A percentile compares a stretch with the other conserved stretches of the same genome.
These are phyloP conservation scores for Zaprionus ornatus DNA, from an alignment of 1,140 invertebrate genomes.

Conservation along the genomic window DNA sequence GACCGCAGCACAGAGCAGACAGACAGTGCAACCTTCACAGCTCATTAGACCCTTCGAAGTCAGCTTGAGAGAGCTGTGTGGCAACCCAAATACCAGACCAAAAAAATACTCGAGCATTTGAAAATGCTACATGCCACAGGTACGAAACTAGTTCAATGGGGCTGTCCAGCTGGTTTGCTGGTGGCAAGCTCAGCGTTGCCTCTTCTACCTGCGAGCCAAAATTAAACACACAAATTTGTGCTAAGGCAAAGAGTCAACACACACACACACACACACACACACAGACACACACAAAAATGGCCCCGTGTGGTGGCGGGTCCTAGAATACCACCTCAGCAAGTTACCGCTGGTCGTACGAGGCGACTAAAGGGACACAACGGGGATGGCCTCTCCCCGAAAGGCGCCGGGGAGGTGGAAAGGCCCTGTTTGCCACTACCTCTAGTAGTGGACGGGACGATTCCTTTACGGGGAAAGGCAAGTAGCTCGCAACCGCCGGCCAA, in stretches of 20 bases:
- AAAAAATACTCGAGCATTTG: constrained; percentile 41
- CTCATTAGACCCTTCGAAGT: constrained; percentile 59
- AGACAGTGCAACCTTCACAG: constrained; percentile 61
- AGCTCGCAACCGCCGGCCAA: too few species aligned
- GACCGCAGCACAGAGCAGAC: constrained; percentile 13
- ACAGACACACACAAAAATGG: too few species aligned
- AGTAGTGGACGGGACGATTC: too few species aligned
- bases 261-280: constrained; percentile 6
- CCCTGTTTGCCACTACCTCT: too few species aligned
- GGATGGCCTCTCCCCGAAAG: too few species aligned
- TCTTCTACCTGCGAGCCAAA: constrained; percentile 67
- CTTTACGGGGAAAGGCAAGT: too few species aligned
- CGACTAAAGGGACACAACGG: too few species aligned
- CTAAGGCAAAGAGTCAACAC: constrained; percentile 65
- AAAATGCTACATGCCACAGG: constrained; percentile 70
- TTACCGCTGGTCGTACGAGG: too few species aligned
- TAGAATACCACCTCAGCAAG: too few species aligned
- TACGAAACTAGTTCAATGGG: constrained; percentile 76
- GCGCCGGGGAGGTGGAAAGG: too few species aligned
- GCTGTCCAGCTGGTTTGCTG: constrained; percentile 71
- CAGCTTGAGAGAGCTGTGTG: constrained; percentile 33
- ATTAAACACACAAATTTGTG: constrained; percentile 74
- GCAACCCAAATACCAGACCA: constrained; percentile 76
- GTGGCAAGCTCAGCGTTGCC: neutral
- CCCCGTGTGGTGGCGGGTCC: too few species aligned